These are phyloP conservation scores for Leucophora obtusa DNA, from an alignment of 2,888 invertebrate species.

Conservation along the genomic window DNA sequence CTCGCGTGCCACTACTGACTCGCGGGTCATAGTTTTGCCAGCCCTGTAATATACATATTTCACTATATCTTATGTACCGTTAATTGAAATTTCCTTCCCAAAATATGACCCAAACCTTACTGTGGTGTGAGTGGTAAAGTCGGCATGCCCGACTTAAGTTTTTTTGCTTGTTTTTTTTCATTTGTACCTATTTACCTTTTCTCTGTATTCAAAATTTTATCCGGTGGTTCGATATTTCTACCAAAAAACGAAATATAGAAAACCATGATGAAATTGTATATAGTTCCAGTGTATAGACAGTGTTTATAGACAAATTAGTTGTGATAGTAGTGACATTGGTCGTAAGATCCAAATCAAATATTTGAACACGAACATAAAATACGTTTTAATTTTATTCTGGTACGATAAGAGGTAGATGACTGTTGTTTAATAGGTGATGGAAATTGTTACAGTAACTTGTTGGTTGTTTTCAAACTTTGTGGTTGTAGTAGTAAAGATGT, in stretches of 20 bases:
- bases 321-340: neutral
- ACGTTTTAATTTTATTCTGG: neutral
- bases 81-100: too few relatives aligned
- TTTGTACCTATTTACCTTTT: slow-evolving; percentile 74
- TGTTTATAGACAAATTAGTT: neutral
- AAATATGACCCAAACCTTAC: too few relatives aligned
- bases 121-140: too few relatives aligned
- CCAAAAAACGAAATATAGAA: slow-evolving; percentile 76
- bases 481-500: neutral
- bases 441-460: neutral
- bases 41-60: too few relatives aligned
- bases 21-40: too few relatives aligned
- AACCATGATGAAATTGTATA: slow-evolving; percentile 70
- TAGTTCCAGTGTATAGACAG: neutral
- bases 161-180: too few relatives aligned
- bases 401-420: neutral
- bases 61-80: too few relatives aligned
- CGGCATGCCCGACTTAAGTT: too few relatives aligned
- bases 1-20: too few relatives aligned
- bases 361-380: neutral
- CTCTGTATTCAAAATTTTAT: slow-evolving; percentile 73
- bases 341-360: neutral
- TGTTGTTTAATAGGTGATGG: neutral
- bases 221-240: slow-evolving; percentile 75
- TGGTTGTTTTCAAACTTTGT: neutral